phyloP scores from a whole-genome alignment of 2,797 vertebrate genomes.

The Oceanodroma leucorhoa region DNA sequence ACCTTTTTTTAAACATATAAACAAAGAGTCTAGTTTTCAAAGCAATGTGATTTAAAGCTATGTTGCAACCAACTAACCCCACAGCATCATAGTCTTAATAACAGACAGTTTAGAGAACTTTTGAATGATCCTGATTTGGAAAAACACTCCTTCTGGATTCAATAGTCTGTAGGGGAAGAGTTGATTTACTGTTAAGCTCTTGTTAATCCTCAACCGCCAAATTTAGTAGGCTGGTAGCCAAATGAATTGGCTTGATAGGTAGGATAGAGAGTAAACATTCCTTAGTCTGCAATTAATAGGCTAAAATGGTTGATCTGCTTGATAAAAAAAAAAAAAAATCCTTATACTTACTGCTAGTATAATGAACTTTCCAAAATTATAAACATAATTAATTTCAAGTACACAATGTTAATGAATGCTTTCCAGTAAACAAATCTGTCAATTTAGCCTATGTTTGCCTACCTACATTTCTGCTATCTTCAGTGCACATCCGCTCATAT shows the following conservation, averaged over 20 bases:
- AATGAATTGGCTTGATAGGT: neutral
- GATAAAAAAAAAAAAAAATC: neutral
- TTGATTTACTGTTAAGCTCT: neutral
- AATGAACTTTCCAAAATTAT: neutral
- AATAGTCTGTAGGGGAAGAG: neutral
- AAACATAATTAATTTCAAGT: neutral
- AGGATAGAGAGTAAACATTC: neutral
- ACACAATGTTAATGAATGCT: neutral
- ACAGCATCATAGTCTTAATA: neutral
- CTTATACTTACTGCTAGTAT: neutral
- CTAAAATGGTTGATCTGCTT: neutral
- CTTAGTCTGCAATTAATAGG: neutral
- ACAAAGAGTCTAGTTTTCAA: neutral
- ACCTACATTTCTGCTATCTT: neutral
- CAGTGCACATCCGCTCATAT: neutral
- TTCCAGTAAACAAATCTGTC: neutral
- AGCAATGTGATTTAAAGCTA: neutral
- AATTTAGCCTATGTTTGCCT: neutral
- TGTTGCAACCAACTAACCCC: neutral
- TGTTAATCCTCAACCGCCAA: conserved; percentile 11
- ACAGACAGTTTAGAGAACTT: neutral
- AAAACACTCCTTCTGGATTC: neutral
- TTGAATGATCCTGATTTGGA: neutral
- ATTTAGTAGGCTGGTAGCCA: neutral
- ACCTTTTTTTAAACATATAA: neutral